phyloP scores from a whole-genome alignment of 2,888 invertebrate genomes.

The Aphrophora alni region DNA sequence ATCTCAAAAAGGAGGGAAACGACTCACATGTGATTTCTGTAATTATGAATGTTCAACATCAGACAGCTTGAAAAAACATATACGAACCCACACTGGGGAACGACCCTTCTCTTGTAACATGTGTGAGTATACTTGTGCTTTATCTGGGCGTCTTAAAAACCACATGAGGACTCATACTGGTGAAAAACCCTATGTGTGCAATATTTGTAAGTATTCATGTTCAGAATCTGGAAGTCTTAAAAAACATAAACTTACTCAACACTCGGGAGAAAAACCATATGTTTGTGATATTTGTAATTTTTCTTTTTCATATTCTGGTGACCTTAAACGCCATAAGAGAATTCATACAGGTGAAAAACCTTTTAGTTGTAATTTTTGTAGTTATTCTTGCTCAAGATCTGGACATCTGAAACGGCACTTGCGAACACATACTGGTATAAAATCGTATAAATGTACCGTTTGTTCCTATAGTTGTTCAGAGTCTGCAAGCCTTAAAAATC shows the following conservation, averaged over 20 bases:
- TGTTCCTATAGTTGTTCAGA: not conserved
- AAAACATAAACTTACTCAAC: not conserved
- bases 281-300: not conserved
- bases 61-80: not conserved
- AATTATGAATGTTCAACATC: not conserved
- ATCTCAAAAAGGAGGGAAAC: not conserved
- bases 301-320: not conserved
- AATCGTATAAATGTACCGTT: not conserved
- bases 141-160: not conserved
- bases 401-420: not conserved
- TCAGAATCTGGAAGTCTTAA: not conserved
- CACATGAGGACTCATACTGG: not conserved
- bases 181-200: not conserved
- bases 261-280: not conserved
- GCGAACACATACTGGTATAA: not conserved
- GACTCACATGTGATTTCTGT: not conserved
- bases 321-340: not conserved
- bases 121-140: not conserved
- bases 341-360: not conserved
- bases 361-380: not conserved
- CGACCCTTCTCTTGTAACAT: not conserved
- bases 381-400: not conserved
- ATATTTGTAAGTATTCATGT: not conserved
- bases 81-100: not conserved
- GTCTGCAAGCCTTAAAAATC: not conserved